phyloP scores from a whole-genome alignment of 2,113 vertebrate species.

The Gadus macrocephalus region DNA sequence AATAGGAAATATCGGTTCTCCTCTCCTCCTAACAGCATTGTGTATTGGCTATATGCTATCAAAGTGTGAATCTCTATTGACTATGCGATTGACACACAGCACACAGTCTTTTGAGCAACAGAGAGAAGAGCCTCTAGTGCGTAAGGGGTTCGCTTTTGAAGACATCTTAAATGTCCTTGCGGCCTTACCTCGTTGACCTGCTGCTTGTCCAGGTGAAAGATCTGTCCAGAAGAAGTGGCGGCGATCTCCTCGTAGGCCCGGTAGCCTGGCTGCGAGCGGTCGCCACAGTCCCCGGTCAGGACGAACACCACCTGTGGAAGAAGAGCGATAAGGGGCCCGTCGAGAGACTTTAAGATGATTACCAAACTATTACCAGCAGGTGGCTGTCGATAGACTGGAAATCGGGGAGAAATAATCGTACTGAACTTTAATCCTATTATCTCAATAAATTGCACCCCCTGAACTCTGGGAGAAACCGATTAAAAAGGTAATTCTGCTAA shows the following conservation, averaged over 20 bases:
- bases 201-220: conserved; percentile 94
- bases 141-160: not conserved
- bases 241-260: conserved; percentile 88
- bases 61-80: conserved; percentile 24
- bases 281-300: conserved; percentile 90
- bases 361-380: not conserved
- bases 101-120: too few species aligned
- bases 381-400: too few species aligned
- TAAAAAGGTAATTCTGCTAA: too few species aligned
- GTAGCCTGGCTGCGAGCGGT: conserved; percentile 90
- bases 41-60: too few species aligned
- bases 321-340: conserved; percentile 8
- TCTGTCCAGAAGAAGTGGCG: conserved; percentile 87
- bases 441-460: too few species aligned
- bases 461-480: too few species aligned
- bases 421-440: too few species aligned
- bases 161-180: not conserved
- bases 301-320: conserved; percentile 85
- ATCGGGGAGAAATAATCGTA: too few species aligned
- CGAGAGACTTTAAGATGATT: conserved; percentile 31
- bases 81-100: too few species aligned
- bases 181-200: conserved; percentile 88
- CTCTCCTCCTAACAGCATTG: too few species aligned
- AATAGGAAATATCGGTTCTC: too few species aligned
- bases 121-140: too few species aligned